phyloP scores from a whole-genome alignment of 2,113 vertebrate genomes.

The Cyanocitta stelleri region DNA sequence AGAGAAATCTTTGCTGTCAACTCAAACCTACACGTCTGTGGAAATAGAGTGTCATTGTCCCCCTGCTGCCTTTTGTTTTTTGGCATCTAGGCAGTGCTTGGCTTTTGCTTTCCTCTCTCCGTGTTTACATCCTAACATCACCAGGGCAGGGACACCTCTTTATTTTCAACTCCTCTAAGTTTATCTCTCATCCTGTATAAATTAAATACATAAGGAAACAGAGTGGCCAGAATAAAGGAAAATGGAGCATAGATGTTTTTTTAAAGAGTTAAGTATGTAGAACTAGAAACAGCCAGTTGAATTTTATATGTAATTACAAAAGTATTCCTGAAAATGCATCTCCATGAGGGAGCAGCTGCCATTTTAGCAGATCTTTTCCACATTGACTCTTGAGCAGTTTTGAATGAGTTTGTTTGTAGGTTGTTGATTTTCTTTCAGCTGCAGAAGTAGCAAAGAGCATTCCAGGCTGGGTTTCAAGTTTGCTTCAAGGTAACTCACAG shows the following conservation, averaged over 20 bases:
- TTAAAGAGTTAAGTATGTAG: background rate
- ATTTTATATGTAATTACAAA: background rate
- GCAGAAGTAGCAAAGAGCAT: background rate
- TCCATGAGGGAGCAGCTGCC: background rate
- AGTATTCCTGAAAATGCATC: background rate
- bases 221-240: background rate
- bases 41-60: rapidly evolving
- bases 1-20: background rate
- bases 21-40: background rate
- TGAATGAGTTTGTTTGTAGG: background rate
- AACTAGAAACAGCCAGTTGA: background rate
- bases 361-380: background rate
- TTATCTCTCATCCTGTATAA: too few species aligned
- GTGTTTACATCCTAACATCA: background rate
- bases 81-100: background rate
- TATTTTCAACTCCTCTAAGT: too few species aligned
- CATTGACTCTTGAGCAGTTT: background rate
- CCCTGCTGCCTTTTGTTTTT: background rate
- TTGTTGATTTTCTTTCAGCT: background rate
- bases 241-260: background rate
- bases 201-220: background rate
- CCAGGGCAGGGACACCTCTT: background rate
- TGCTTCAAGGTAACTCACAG: background rate
- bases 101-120: background rate
- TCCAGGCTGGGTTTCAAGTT: background rate